phyloP scores from a whole-genome alignment of 2,797 vertebrate species.

The Pipistrellus nathusii region DNA sequence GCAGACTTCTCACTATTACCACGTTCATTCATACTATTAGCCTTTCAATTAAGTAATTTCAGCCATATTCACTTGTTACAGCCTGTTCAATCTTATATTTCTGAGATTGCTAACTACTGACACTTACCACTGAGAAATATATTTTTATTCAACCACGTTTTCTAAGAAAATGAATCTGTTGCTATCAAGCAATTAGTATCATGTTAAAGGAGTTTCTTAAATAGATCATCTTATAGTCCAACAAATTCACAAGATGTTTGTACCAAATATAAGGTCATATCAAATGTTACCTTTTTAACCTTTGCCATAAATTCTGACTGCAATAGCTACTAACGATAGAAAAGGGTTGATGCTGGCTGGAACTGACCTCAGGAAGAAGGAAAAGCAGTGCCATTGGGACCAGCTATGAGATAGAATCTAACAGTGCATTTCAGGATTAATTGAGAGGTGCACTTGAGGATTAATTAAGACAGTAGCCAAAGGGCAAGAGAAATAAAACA shows the following conservation, averaged over 20 bases:
- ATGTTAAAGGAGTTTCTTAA: conserved; percentile 69
- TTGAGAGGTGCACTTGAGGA: conserved; percentile 19
- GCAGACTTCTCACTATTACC: conserved; percentile 1
- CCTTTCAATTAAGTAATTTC: conserved; percentile 67
- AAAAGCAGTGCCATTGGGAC: conserved; percentile 1
- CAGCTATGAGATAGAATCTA: neutral
- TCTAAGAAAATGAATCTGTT: conserved; percentile 73
- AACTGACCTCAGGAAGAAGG: conserved; percentile 67
- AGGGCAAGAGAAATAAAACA: conserved; percentile 61
- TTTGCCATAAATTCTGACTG: conserved; percentile 72
- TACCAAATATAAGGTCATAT: conserved; percentile 63
- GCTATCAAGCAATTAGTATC: conserved; percentile 73
- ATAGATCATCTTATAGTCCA: conserved; percentile 62
- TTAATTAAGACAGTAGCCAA: conserved; percentile 22
- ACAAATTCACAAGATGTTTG: conserved; percentile 52
- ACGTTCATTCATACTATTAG: neutral
- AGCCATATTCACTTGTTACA: neutral
- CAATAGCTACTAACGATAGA: conserved; percentile 16
- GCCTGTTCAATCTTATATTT: conserved; percentile 47
- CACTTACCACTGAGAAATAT: conserved; percentile 58
- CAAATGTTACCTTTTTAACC: conserved; percentile 54
- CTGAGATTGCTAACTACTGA: conserved; percentile 64
- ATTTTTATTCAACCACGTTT: conserved; percentile 71
- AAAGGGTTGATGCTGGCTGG: conserved; percentile 41
- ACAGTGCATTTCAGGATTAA: conserved; percentile 19